Evolutionary conservation across 2,797 vertebrate species (phyloP), one percentile per base, ranked within the genome.

Genomic region (Phalloptychus januarius): DNA sequence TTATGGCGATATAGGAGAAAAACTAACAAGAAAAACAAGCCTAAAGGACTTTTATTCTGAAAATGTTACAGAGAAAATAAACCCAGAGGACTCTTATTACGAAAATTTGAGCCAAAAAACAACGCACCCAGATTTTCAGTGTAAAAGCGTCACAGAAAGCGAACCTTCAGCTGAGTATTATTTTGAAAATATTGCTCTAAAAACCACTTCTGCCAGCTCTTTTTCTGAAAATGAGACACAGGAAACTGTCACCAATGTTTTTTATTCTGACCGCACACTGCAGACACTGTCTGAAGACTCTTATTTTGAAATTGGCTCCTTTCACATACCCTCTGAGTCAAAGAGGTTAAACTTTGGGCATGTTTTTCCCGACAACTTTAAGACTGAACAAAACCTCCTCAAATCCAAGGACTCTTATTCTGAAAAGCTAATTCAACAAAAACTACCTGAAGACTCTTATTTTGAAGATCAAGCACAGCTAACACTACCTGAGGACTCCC

Each of bases 251-350:
- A 42, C 52, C 28, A 28, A 50, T 2, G 48, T 12, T 48, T 48
- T 70, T 71, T 44, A 44, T 75, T 76, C 18, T 77, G 81, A 80
- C 76, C 76, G 8, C 2, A 13, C 45, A 36, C 20, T 6, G 4
- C n/a, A 52, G 0, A 0, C n/a, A 25, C 46, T 15, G 1, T 58
- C 7, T 54, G 15, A 58, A 25, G 36, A 79, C 76, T 45, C 44
- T 75, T 80, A 75, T 74, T 86, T 13, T 81, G 71, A 79, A 79
- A 80, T 4, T 45, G 0, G 38, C 7, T 31, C 28, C 71, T n/a
- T 71, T 46, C 42, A 45, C 1, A 33, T 4, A 48, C 44, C 71
- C 45, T 33, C 54, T 56, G 4, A 31, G n/a, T 71, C 28, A 46
- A 7, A 71, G 7, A 18, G 15, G 44, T 31, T 71, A 31, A n/a